Conservation (phyloP, 2,888 invertebrate genomes). For the Mythimna albipuncta region DNA sequence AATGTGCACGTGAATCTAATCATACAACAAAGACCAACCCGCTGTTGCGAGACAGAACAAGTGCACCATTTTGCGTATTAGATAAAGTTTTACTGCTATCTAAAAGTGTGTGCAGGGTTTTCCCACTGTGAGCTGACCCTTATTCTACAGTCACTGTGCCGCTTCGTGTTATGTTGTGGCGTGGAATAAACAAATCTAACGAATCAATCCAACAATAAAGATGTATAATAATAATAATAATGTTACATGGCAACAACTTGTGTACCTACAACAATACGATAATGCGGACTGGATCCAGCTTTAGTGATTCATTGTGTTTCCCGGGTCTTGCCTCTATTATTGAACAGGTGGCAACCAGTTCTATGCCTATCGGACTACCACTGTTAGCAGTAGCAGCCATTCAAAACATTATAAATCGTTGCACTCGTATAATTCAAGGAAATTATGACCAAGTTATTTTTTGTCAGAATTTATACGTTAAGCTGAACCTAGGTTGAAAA, state of each 20-base stretch:
- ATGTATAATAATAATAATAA: too few relatives aligned
- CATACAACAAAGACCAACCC: too few relatives aligned
- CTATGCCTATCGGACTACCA: not conserved
- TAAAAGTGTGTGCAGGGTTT: not conserved
- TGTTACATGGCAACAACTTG: not conserved
- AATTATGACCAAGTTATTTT: slow-evolving; percentile 5
- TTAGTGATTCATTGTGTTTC: slow-evolving; percentile 36
- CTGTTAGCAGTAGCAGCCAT: not conserved
- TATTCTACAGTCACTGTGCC: not conserved
- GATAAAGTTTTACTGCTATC: not conserved
- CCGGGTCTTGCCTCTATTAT: not conserved
- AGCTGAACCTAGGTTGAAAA: not conserved
- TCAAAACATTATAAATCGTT: not conserved
- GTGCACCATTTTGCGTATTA: not conserved
- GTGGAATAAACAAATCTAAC: not conserved
- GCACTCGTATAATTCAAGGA: not conserved
- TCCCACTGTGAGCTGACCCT: not conserved
- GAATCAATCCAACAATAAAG: not conserved
- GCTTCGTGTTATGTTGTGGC: not conserved
- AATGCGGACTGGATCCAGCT: not conserved
- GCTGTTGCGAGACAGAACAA: not conserved
- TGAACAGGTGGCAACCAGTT: slow-evolving; percentile 18
- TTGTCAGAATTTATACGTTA: not conserved
- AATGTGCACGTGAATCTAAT: too few relatives aligned
- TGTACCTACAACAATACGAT: not conserved